A percentile compares a stretch with the other conserved stretches of the same genome.
phyloP scores from a whole-genome alignment of 1,140 invertebrate genomes.

The Elymnias hypermnestra region DNA sequence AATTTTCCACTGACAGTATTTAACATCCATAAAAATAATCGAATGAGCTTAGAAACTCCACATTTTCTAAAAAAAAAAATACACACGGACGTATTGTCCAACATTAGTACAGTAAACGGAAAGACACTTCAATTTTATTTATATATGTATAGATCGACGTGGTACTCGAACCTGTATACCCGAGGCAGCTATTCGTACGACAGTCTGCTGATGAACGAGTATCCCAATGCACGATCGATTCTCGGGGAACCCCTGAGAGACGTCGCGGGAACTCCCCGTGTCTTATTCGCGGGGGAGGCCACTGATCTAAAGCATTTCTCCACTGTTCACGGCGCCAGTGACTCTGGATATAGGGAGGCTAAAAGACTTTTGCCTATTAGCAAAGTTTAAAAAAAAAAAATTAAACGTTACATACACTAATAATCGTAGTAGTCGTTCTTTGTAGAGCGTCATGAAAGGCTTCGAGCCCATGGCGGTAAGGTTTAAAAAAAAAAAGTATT shows the following conservation, averaged over 20 bases:
- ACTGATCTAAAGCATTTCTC: constrained; percentile 73
- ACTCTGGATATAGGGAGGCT: constrained; percentile 77
- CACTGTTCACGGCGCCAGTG: constrained; percentile 80
- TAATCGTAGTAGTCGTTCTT: too few species aligned
- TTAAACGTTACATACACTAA: too few species aligned
- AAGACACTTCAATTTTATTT: too few species aligned
- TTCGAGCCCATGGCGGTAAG: too few species aligned
- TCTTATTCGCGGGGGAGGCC: constrained; percentile 59
- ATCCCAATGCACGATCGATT: constrained; percentile 27
- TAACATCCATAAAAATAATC: too few species aligned
- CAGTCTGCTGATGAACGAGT: constrained; percentile 22
- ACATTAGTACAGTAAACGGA: too few species aligned
- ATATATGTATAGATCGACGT: constrained; percentile 41
- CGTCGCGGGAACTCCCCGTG: constrained; percentile 22
- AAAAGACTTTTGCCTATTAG: constrained; percentile 36
- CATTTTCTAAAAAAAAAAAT: too few species aligned
- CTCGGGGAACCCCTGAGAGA: constrained; percentile 32
- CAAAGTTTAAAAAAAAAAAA: constrained; percentile 26
- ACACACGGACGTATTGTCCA: too few species aligned
- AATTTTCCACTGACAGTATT: too few species aligned
- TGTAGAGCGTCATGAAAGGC: too few species aligned
- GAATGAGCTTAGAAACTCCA: too few species aligned
- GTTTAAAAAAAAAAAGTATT: too few species aligned
- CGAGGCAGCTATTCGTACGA: constrained; percentile 44
- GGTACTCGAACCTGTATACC: constrained; percentile 42